Evolutionary conservation across 2,888 invertebrate species (phyloP), one percentile per base, ranked within the genome.

Genomic region (Alsophila aescularia): DNA sequence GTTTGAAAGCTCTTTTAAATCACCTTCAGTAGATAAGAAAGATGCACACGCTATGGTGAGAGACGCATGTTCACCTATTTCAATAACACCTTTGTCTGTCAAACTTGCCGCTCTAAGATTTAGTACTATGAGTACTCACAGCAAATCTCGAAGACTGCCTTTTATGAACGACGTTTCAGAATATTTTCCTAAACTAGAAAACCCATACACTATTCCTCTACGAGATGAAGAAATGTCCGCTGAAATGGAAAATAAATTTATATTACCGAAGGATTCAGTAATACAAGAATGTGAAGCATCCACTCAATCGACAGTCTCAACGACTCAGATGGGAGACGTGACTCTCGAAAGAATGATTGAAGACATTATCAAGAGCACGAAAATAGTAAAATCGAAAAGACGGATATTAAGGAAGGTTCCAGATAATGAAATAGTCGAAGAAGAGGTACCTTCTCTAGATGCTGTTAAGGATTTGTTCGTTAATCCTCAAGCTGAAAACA

Each of bases 321-420:
- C 92, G 13, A 90, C 92, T 2, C 87, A 91, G 79, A 92, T 92
- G 92, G 92, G 92, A 2, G 92, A 92, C 67, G 70, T 87, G 0
- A 92, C 92, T 9, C 77, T 94, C 37, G 93, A 94, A 70, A 91
- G 85, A 78, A 92, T 94, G 83, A 94, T 94, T 36, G 93, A 94
- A 70, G 94, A 93, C 55, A 93, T 94, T 49, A 87, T 94, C 59
- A 93, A 94, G 62, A 93, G 92, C 58, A 93, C 93, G 0, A 90
- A 90, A 69, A 90, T 90, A 47, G 83, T 90, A 0, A 92, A 92
- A 78, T 84, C 83, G 27, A 86, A 79, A 69, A 70, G 84, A 72
- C 79, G 83, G 56, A 83, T 87, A 54, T 51, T 89, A n/a, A 83
- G 83, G 8, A 79, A 81, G 47, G 62, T 71, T 39, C 52, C 67